These are phyloP conservation scores for Eupithecia pulchellata DNA, from an alignment of 2,888 invertebrate genomes.

Conservation along the genomic window DNA sequence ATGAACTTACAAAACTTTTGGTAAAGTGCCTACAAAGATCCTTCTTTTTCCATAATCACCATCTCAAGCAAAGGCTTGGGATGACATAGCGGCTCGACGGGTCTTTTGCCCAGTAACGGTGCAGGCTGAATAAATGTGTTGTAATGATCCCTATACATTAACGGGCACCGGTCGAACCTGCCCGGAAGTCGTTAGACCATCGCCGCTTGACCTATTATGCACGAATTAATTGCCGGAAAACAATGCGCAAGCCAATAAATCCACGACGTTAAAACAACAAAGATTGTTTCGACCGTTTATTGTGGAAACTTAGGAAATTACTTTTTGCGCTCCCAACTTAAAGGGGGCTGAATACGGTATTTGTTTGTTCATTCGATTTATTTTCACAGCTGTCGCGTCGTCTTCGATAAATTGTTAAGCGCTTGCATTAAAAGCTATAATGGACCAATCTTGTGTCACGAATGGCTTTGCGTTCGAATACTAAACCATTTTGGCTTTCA, in stretches of 20 bases:
- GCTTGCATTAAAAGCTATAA: slow-evolving; percentile 29
- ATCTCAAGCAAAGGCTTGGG: background rate
- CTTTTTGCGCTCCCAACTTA: slow-evolving; percentile 35
- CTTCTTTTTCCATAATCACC: background rate
- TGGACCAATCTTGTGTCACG: background rate
- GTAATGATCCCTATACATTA: slow-evolving; percentile 59
- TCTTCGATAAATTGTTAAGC: slow-evolving; percentile 26
- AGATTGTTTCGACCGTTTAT: slow-evolving; percentile 33
- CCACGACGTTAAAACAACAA: slow-evolving; percentile 40
- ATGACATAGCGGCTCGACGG: too few relatives aligned
- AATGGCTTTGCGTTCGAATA: slow-evolving; percentile 5
- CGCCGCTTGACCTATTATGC: slow-evolving; percentile 67
- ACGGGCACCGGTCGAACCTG: slow-evolving; percentile 56
- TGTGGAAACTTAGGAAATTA: slow-evolving; percentile 44
- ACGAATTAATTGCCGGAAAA: slow-evolving; percentile 62
- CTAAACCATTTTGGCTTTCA: slow-evolving; percentile 7
- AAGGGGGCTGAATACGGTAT: slow-evolving; percentile 36
- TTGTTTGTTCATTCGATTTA: slow-evolving; percentile 36
- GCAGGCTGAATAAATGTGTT: slow-evolving; percentile 18
- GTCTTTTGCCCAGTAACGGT: slow-evolving; percentile 17
- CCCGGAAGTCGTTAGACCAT: slow-evolving; percentile 68
- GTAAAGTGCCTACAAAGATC: background rate
- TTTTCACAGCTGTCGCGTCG: slow-evolving; percentile 39
- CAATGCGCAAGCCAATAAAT: slow-evolving; percentile 55
- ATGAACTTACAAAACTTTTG: background rate